Conservation (phyloP, 2,113 vertebrate species). For the Notechis scutatus region DNA sequence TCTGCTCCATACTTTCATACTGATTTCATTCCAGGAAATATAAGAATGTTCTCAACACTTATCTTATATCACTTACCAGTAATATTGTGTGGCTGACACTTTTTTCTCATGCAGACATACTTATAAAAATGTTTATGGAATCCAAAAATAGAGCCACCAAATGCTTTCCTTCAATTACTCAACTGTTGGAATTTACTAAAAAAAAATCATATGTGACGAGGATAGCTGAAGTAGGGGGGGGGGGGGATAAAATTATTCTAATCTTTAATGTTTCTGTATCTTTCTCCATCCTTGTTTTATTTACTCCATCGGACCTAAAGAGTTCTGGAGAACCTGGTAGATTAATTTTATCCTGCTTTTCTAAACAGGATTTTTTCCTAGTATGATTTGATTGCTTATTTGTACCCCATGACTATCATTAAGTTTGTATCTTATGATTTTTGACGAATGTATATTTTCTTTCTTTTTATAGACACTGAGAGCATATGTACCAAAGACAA, state of each 20-base stretch:
- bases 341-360: not conserved
- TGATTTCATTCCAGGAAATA: not conserved
- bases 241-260: not conserved
- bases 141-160: constrained; percentile 3
- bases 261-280: not conserved
- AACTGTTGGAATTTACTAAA: constrained; percentile 32
- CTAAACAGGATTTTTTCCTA: not conserved
- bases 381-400: no score
- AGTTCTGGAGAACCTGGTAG: not conserved
- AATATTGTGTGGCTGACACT: not conserved
- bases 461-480: no score
- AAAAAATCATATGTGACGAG: not conserved
- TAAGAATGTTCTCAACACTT: constrained; percentile 11
- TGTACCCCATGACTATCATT: no score
- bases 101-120: not conserved
- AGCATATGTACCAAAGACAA: no score
- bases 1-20: not conserved
- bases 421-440: no score
- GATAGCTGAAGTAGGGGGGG: not conserved
- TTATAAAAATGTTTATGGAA: not conserved
- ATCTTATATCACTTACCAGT: not conserved
- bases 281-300: not conserved
- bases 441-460: no score
- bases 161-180: constrained; percentile 28
- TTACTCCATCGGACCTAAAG: not conserved